phyloP scores from a whole-genome alignment of 2,888 invertebrate species.

The Meta bourneti region DNA sequence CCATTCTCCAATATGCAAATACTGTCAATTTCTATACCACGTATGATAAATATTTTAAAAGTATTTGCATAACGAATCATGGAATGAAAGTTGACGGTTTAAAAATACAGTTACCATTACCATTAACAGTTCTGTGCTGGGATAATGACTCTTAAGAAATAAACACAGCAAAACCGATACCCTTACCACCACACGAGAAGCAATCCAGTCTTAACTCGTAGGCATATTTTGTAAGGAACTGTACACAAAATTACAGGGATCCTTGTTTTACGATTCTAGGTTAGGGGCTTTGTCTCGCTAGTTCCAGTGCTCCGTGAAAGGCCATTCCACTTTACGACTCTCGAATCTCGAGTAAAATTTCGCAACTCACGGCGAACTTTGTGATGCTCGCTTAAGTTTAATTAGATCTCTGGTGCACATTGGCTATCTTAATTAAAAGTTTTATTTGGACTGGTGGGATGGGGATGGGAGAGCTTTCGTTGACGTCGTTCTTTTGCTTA shows the following conservation, averaged over 20 bases:
- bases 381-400: conserved; percentile 30
- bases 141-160: no score
- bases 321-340: conserved; percentile 32
- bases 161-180: neutral
- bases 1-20: no score
- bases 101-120: no score
- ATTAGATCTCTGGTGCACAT: conserved; percentile 30
- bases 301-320: neutral
- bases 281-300: neutral
- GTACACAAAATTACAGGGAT: conserved; percentile 28
- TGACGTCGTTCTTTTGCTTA: conserved; percentile 20
- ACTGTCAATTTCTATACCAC: no score
- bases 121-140: no score
- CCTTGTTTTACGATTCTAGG: conserved; percentile 42
- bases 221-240: conserved; percentile 27
- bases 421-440: conserved; percentile 50
- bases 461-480: neutral
- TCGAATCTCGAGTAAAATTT: conserved; percentile 13
- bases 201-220: neutral
- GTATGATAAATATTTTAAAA: no score
- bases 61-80: no score
- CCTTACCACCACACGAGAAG: neutral
- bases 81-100: no score
- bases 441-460: conserved; percentile 30
- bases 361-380: neutral